phyloP scores from a whole-genome alignment of 2,888 invertebrate species.

The Chesias legatella region DNA sequence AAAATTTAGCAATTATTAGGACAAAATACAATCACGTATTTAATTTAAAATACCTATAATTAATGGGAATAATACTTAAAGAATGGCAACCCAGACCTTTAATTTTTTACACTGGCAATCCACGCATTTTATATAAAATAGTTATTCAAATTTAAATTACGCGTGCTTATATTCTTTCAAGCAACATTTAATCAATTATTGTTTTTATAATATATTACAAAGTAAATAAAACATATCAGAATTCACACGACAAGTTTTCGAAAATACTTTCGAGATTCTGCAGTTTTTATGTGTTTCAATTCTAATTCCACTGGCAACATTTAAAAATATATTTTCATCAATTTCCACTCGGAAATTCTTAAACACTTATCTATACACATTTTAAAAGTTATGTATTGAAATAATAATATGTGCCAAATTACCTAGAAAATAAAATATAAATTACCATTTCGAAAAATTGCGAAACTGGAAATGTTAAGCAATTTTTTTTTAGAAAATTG shows the following conservation, averaged over 20 bases:
- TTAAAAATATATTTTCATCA: background rate
- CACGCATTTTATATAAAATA: constrained; percentile 11
- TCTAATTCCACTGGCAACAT: constrained; percentile 10
- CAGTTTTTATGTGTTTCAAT: constrained; percentile 6
- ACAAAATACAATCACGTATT: constrained; percentile 20
- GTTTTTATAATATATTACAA: too few species aligned
- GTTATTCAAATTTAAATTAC: constrained; percentile 1
- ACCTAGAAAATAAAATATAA: too few species aligned
- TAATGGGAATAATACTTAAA: constrained; percentile 38
- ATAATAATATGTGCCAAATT: too few species aligned
- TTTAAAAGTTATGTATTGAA: too few species aligned
- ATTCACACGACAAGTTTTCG: constrained; percentile 17
- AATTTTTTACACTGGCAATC: constrained; percentile 32
- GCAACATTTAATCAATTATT: constrained; percentile 8
- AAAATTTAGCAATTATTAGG: constrained; percentile 20
- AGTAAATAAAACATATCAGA: constrained; percentile 6
- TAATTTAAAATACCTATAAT: constrained; percentile 32
- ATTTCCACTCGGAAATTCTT: too few species aligned
- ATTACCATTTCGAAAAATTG: too few species aligned
- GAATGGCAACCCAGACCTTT: constrained; percentile 32
- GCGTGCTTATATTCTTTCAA: constrained; percentile 12
- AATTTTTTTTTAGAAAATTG: background rate
- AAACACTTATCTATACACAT: too few species aligned
- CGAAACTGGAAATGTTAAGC: too few species aligned
- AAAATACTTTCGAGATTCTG: constrained; percentile 25